phyloP scores from a whole-genome alignment of 2,113 vertebrate genomes.

The Psilopsiagon aurifrons region DNA sequence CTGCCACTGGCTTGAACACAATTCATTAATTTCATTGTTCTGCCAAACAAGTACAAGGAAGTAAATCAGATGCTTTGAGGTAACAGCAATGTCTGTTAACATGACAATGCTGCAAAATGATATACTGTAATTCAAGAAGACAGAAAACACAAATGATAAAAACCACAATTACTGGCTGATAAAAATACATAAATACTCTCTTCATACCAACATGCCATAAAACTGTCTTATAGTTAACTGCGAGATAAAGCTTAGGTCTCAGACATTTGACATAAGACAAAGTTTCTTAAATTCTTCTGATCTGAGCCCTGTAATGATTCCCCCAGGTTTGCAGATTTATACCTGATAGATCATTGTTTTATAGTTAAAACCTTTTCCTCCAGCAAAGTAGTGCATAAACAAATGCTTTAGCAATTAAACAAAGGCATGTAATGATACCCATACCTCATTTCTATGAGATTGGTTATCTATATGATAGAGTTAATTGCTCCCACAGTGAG shows the following conservation, averaged over 20 bases:
- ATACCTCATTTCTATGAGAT: conserved; percentile 54
- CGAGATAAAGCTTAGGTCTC: background rate
- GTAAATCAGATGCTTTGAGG: conserved; percentile 38
- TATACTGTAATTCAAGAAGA: conserved; percentile 31
- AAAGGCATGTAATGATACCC: conserved; percentile 8
- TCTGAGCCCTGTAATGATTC: background rate
- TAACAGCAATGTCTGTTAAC: conserved; percentile 17
- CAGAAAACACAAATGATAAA: conserved; percentile 50
- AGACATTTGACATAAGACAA: background rate
- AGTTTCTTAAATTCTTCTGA: conserved; percentile 36
- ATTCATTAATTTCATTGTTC: conserved; percentile 49
- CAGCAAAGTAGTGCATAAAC: conserved; percentile 27
- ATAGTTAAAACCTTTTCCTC: conserved; percentile 35
- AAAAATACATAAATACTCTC: conserved; percentile 56
- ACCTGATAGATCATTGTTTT: conserved; percentile 46
- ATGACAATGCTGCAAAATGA: background rate
- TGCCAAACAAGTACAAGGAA: background rate
- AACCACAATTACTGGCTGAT: conserved; percentile 39
- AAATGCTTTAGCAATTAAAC: conserved; percentile 59
- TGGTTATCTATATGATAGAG: conserved; percentile 50
- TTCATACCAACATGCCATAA: conserved; percentile 7
- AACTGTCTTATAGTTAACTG: background rate
- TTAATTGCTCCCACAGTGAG: conserved; percentile 48
- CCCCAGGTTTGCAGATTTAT: conserved; percentile 4
- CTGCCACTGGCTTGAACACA: background rate